A percentile compares a stretch with the other conserved stretches of the same genome.
Evolutionary conservation across 2,113 vertebrate species (phyloP).

Genomic region (Cyanoramphus novaezelandiae): DNA sequence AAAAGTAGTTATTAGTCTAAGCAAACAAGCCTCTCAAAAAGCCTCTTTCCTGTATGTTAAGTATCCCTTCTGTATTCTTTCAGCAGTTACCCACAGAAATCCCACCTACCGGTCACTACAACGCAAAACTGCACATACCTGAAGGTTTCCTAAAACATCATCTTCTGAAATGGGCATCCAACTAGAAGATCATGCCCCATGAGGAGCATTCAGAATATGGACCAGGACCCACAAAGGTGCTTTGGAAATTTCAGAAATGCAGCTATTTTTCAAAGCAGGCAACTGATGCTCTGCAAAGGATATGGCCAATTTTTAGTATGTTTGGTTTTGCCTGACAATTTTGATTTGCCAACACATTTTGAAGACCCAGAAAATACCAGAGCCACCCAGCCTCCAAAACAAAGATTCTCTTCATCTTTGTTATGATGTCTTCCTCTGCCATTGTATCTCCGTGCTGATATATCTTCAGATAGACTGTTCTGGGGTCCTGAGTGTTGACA

Average conservation of each 20-base stretch:
- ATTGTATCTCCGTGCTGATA: not conserved
- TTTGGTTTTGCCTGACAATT: not conserved
- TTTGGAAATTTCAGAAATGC: not conserved
- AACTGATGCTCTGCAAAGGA: not conserved
- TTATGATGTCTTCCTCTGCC: not conserved
- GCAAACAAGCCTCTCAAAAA: not conserved
- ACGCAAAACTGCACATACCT: not conserved
- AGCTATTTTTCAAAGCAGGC: not conserved
- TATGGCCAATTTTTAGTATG: not conserved
- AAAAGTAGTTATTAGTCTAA: not conserved
- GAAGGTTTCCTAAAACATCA: not conserved
- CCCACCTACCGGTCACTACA: not conserved
- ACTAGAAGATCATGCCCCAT: not conserved
- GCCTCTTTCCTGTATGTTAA: not conserved
- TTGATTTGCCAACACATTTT: not conserved
- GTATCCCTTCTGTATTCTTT: not conserved
- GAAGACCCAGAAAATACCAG: not conserved
- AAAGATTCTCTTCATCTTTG: not conserved
- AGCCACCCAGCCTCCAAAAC: not conserved
- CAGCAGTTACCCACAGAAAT: not conserved
- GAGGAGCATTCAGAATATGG: not conserved
- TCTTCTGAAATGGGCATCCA: not conserved
- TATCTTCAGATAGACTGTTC: not conserved
- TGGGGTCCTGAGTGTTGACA: not conserved
- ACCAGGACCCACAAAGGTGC: not conserved